These are phyloP conservation scores for Porites divaricata DNA, from an alignment of 92 coral and sea anemone genomes.

Conservation along the genomic window DNA sequence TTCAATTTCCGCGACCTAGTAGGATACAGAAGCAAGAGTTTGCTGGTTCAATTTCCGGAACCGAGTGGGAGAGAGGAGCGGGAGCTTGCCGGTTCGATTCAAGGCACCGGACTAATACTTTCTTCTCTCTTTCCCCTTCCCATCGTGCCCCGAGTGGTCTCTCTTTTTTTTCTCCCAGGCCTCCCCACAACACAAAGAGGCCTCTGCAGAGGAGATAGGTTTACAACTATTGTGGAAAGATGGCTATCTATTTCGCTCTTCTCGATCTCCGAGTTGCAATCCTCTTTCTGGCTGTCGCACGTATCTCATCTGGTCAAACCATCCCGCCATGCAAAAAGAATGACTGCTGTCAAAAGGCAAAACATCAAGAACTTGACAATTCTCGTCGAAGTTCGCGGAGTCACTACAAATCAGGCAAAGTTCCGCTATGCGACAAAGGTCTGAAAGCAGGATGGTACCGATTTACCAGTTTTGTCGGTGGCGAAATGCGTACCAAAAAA, in stretches of 20 bases:
- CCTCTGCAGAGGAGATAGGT: neutral
- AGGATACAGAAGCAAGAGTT: too few relatives aligned
- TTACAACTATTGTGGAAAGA: neutral
- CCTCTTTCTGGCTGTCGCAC: neutral
- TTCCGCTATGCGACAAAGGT: conserved; percentile 13
- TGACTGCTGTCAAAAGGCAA: neutral
- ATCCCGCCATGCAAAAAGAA: conserved; percentile 19
- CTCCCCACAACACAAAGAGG: too few relatives aligned
- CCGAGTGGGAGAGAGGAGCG: too few relatives aligned
- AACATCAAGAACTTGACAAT: neutral
- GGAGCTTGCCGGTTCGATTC: too few relatives aligned
- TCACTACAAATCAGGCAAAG: conserved; percentile 5
- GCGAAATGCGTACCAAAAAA: conserved; percentile 7
- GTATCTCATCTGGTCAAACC: neutral
- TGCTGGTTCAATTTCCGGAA: too few relatives aligned
- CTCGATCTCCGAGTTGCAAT: neutral
- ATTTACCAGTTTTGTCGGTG: conserved; percentile 22
- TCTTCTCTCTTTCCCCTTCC: too few relatives aligned
- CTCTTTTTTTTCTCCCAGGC: too few relatives aligned
- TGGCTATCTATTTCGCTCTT: neutral
- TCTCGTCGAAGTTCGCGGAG: conserved; percentile 29
- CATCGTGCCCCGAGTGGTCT: too few relatives aligned
- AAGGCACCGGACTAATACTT: too few relatives aligned
- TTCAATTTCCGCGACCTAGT: too few relatives aligned
- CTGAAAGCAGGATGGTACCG: conserved; percentile 32